Percentiles rank a stretch among this genome's conserved stretches.
Conservation (phyloP, 2,888 invertebrate species). For the Lypha dubia region DNA sequence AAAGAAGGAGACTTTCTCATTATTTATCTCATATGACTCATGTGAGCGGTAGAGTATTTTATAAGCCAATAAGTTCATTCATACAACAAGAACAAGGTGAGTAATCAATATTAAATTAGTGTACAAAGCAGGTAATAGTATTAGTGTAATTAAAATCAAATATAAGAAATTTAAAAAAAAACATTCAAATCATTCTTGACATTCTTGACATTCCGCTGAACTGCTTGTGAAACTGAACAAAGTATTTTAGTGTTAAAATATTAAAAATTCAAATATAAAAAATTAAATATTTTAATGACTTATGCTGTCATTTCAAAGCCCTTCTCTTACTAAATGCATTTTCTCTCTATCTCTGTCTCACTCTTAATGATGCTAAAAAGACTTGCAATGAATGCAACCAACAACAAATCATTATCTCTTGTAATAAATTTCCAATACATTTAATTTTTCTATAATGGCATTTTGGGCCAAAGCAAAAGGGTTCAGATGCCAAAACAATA, state of each 20-base stretch:
- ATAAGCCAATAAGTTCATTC: background rate
- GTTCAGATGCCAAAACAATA: slow-evolving; percentile 11
- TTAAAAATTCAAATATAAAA: background rate
- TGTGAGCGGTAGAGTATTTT: background rate
- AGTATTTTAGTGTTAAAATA: background rate
- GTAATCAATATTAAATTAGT: background rate
- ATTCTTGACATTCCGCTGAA: background rate
- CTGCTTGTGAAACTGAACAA: background rate
- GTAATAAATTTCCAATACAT: slow-evolving; percentile 56
- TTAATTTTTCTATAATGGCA: slow-evolving; percentile 34
- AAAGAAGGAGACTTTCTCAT: background rate
- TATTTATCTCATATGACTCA: background rate
- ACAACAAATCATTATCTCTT: slow-evolving; percentile 27
- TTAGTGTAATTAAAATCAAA: slow-evolving; percentile 7
- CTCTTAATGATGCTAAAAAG: slow-evolving; percentile 14
- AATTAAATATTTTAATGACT: slow-evolving; percentile 15
- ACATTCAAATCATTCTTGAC: background rate
- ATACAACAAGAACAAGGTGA: background rate
- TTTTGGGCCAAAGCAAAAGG: slow-evolving; percentile 22
- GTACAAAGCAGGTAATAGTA: slow-evolving; percentile 2
- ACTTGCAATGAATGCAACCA: slow-evolving; percentile 1
- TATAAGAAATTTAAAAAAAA: slow-evolving; percentile 7
- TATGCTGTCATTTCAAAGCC: background rate
- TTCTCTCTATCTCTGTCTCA: background rate
- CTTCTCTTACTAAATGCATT: slow-evolving; percentile 15